Base-by-base conservation (phyloP, 1,140 invertebrate genomes). In the Drosophila arizonae region DNA sequence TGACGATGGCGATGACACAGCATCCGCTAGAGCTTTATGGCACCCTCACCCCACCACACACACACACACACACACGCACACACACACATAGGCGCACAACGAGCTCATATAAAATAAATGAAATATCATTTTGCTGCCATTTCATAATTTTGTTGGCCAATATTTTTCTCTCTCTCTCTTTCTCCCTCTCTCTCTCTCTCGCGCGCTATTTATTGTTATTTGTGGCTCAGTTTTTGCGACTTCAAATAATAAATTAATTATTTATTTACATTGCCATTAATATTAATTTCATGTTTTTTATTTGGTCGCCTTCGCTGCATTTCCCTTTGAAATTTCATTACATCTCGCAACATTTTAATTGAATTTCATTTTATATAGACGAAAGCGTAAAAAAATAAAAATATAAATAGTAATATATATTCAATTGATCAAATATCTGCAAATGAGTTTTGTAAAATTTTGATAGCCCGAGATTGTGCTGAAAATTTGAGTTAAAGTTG, bases 91-190 rank as follows among this genome's bases (percentile, higher is more conserved):
- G 6, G 43, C 43, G 8, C 43, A 46, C n/a, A 46, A 15, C 43
- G 15, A 17, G 43, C 43, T 46, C 43, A 39, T 41, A 84, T 62
- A 86, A 79, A 79, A 77, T 81, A 86, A 87, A 87, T 85, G 81
- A 87, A 87, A 82, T 82, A 87, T 86, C 82, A 86, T 86, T 39
- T 39, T 81, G 58, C 65, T 72, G 75, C 73, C 63, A 81, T 78
- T 81, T 87, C 70, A 81, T 81, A 87, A 86, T 86, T 75, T 68
- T 21, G 33, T 46, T 17, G 36, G 11, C 45, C 48, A 54, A 43
- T 21, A 52, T 28, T 9, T 24, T 11, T 1, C 48, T 17, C 15
- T 46, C 43, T 11, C 43, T n/a, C 15, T 45, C 43, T n/a, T n/a
- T 8, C 43, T 15, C 43, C 17, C 43, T 45, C 43, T 10, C 39